Evolutionary conservation across 2,888 invertebrate species (phyloP), one percentile per base, ranked within the genome.

Genomic region (Lasiommata megera): DNA sequence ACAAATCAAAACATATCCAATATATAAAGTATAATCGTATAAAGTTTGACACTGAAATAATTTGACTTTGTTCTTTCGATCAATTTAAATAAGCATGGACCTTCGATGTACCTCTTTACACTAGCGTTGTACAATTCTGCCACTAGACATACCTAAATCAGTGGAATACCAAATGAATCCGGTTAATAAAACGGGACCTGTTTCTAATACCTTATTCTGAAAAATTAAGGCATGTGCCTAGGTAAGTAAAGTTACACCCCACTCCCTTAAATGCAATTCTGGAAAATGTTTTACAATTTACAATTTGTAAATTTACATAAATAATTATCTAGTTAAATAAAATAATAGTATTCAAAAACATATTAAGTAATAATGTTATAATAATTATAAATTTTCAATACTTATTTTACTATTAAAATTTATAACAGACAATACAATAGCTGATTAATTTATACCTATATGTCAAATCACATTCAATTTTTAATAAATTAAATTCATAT

Each of bases 401-500:
- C 7, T 23, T 17, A 17, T 1, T 17, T 11, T 17, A 17, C 6
- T 7, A 28, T 12, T n/a, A 43, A 12, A 43, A 7, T 23, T 6
- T 28, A 18, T 43, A 28, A 43, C 23, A 12, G n/a, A 43, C n/a
- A 3, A 16, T 14, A 6, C 12, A 37, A 7, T 16, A 16, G 17
- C 14, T 2, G 9, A 40, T 40, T 16, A 14, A 5, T 28, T 28
- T n/a, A n/a, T n/a, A n/a, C 44, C 11, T 34, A 34, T 3, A 28
- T 9, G 28, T 44, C 44, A 44, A 44, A 28, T 44, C 28, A 28
- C 44, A 44, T 44, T 28, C 12, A 44, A 44, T 29, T 44, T 28
- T 44, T 1, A 44, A 18, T 28, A 44, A 44, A 44, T 44, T 44
- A 44, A 28, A 28, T 44, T 44, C 43, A 12, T 28, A 44, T 44